Base-by-base conservation (phyloP, 2,888 invertebrate species). In the Hofmannophila pseudospretella region DNA sequence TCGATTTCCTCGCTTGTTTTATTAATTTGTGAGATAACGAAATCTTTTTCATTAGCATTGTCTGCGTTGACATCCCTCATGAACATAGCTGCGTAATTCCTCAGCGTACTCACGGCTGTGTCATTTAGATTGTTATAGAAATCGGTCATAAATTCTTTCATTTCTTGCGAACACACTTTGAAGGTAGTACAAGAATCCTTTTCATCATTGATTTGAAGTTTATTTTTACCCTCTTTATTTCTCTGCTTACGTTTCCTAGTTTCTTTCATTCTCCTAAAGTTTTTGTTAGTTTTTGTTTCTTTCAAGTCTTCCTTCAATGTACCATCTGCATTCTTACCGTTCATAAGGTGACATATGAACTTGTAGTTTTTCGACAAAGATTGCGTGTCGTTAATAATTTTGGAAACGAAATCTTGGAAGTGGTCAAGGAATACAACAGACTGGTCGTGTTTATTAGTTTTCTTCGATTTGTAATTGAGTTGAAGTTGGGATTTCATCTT, bases 51-150 rank as follows among this genome's bases (percentile, higher is more conserved):
- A 0, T 43, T 23, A n/a, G 43, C 57, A 0, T 38, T 44, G 7
- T 67, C 67, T 0, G 48, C 42, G 7, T 54, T 57, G 0, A 68
- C 62, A 11, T 82, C 80, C 39, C 58, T 58, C 0, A 34, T 30
- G 32, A 73, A 84, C 77, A 82, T 81, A 7, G 67, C 67, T 23
- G 57, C 67, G 32, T 79, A 82, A 39, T 72, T 73, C 16, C 41
- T 61, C 23, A 79, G 57, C 0, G 59, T 54, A 10, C 53, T 65
- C 0, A 67, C 61, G 1, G 59, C 45, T 3, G 74, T 72, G n/a
- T 70, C 64, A 5, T 74, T 76, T 0, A 80, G 19, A 7, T 54
- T 39, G 9, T 42, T 44, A 32, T 76, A 74, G 22, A 71, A 67
- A 33, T 60, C 51, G 0, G 14, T 32, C 23, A 81, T 44, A 41